Evolutionary conservation across 2,888 invertebrate species (phyloP).

Genomic region (Lamproptera curius): DNA sequence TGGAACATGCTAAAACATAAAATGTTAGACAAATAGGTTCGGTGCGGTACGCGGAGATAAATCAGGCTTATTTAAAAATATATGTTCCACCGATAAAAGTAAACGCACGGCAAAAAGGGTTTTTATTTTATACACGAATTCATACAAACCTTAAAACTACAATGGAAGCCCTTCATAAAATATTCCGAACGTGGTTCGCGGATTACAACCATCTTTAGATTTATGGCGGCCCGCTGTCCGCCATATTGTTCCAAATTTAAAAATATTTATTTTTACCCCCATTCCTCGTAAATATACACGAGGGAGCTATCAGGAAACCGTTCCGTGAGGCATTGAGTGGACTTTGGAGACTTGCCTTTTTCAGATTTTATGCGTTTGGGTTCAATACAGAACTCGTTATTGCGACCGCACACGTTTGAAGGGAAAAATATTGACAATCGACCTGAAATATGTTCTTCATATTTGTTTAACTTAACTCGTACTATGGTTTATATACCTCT

Average conservation of each 20-base stretch:
- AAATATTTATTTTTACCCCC: conserved; percentile 60
- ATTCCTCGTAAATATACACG: conserved; percentile 41
- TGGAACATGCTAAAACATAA: no score
- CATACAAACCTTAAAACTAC: conserved; percentile 42
- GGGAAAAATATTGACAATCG: conserved; percentile 29
- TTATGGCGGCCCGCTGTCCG: conserved; percentile 69
- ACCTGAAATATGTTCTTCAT: neutral
- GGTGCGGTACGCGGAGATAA: neutral
- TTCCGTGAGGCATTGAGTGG: conserved; percentile 43
- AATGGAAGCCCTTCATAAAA: conserved; percentile 62
- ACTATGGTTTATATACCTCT: no score
- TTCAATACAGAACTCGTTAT: conserved; percentile 35
- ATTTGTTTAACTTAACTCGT: neutral
- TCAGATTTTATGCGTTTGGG: conserved; percentile 46
- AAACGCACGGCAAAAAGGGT: conserved; percentile 29
- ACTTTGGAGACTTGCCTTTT: conserved; percentile 43
- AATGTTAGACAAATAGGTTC: neutral
- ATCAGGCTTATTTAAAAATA: conserved; percentile 6
- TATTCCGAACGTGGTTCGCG: conserved; percentile 66
- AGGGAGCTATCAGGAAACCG: conserved; percentile 37
- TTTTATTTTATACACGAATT: conserved; percentile 51
- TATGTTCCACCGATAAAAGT: conserved; percentile 7
- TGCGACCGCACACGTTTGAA: conserved; percentile 28
- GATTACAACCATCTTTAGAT: conserved; percentile 72
- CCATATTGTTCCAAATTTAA: conserved; percentile 74